Percentiles rank a stretch among this genome's conserved stretches.
Conservation (phyloP, 2,888 invertebrate genomes). For the Chalcosyrphus nemorum region DNA sequence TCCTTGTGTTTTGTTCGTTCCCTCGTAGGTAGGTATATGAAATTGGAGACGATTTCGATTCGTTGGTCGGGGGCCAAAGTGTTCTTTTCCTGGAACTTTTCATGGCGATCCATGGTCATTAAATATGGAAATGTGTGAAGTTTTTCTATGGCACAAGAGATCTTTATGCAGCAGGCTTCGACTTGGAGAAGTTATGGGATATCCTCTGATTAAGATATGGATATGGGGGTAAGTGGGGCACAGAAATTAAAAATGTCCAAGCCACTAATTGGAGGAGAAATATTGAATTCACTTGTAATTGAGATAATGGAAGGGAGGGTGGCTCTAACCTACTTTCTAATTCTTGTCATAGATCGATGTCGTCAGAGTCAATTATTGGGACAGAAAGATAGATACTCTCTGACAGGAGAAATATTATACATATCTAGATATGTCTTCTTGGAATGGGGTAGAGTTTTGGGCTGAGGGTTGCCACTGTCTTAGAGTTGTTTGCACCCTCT, state of each 20-base stretch:
- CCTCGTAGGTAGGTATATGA: slow-evolving; percentile 48
- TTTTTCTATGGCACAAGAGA: slow-evolving; percentile 46
- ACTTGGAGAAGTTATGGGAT: slow-evolving; percentile 37
- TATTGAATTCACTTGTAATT: slow-evolving; percentile 67
- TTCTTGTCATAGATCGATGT: slow-evolving; percentile 54
- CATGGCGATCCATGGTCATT: slow-evolving; percentile 64
- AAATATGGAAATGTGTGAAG: slow-evolving; percentile 73
- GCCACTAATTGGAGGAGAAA: slow-evolving; percentile 63
- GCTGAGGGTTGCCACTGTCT: too few species aligned
- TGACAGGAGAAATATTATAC: slow-evolving; percentile 13
- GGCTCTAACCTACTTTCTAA: background rate
- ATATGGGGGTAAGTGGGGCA: slow-evolving; percentile 45
- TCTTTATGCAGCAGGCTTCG: slow-evolving; percentile 12
- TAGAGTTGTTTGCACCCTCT: too few species aligned
- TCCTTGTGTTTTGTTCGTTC: slow-evolving; percentile 8
- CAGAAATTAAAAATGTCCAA: slow-evolving; percentile 43
- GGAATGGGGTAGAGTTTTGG: slow-evolving; percentile 21
- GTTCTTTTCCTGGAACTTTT: slow-evolving; percentile 45
- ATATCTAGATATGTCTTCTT: too few species aligned
- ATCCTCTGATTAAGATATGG: slow-evolving; percentile 41
- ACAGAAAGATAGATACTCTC: background rate
- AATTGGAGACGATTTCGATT: slow-evolving; percentile 58
- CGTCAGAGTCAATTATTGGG: slow-evolving; percentile 39
- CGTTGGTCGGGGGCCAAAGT: slow-evolving; percentile 7
- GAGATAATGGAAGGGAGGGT: slow-evolving; percentile 27